Evolutionary conservation across 2,888 invertebrate species (phyloP).

Genomic region (Lepidonotus clava): DNA sequence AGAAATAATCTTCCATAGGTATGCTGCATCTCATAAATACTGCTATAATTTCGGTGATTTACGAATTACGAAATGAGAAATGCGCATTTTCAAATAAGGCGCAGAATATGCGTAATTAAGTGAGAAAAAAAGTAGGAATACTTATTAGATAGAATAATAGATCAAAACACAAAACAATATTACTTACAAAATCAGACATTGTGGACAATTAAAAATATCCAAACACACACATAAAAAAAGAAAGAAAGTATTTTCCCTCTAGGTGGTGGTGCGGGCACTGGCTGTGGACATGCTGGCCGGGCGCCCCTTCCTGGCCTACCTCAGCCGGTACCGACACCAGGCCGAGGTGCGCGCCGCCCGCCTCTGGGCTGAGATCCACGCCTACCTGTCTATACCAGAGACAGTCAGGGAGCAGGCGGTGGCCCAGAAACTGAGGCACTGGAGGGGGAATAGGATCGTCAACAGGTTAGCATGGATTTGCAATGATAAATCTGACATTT

Average conservation of each 20-base stretch:
- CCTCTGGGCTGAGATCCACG: constrained; percentile 32
- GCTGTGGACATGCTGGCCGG: not conserved
- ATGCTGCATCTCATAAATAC: no score
- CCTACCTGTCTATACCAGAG: not conserved
- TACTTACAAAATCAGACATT: not conserved
- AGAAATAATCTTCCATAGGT: not conserved
- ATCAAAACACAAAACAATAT: not conserved
- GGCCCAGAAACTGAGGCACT: not conserved
- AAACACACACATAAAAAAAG: not conserved
- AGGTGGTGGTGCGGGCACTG: not conserved
- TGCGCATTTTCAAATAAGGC: no score
- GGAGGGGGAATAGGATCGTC: not conserved
- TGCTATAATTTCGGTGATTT: no score
- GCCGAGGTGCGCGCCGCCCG: not conserved
- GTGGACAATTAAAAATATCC: not conserved
- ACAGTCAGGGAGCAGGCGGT: not conserved
- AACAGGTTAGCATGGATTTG: no score
- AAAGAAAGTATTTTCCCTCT: not conserved
- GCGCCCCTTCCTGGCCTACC: not conserved
- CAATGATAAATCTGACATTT: no score
- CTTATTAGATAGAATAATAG: no score
- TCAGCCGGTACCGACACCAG: not conserved
- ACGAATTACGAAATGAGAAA: no score
- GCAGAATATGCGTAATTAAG: no score
- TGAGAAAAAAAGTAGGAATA: no score